Conservation (phyloP, 2,888 invertebrate species). For the Volucella inanis region DNA sequence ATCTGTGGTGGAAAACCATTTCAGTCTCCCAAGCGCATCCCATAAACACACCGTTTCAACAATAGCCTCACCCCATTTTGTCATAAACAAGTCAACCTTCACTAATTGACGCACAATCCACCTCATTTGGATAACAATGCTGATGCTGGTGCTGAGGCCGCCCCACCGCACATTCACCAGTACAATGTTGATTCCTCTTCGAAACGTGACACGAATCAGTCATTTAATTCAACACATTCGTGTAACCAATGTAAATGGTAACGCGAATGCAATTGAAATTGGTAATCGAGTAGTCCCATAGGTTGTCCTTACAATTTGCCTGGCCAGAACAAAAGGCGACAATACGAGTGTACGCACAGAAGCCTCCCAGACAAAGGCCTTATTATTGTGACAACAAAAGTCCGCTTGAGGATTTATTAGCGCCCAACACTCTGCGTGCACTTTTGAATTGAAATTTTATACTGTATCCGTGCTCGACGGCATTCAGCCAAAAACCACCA, state of each 20-base stretch:
- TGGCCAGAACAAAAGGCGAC: too few relatives aligned
- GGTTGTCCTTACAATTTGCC: too few relatives aligned
- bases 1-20: too few relatives aligned
- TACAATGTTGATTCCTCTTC: background rate
- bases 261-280: slow-evolving; percentile 63
- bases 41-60: slow-evolving; percentile 31
- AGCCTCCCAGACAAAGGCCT: slow-evolving; percentile 34
- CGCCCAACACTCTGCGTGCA: slow-evolving; percentile 9
- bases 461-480: slow-evolving; percentile 45
- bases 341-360: too few relatives aligned
- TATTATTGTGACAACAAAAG: slow-evolving; percentile 59
- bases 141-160: background rate
- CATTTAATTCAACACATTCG: slow-evolving; percentile 28
- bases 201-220: slow-evolving; percentile 69
- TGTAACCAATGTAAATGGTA: slow-evolving; percentile 73
- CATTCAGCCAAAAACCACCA: slow-evolving; percentile 21
- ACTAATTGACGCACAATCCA: slow-evolving; percentile 69
- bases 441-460: slow-evolving; percentile 65
- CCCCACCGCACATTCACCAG: too few relatives aligned
- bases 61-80: slow-evolving; percentile 47
- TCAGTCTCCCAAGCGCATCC: slow-evolving; percentile 22
- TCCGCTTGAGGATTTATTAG: slow-evolving; percentile 51
- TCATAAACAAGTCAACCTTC: slow-evolving; percentile 61
- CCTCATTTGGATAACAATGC: slow-evolving; percentile 66
- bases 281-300: slow-evolving; percentile 49